Evolutionary conservation across 2,888 invertebrate genomes (phyloP), one percentile per base, ranked within the genome.

Genomic region (Tipula unca): DNA sequence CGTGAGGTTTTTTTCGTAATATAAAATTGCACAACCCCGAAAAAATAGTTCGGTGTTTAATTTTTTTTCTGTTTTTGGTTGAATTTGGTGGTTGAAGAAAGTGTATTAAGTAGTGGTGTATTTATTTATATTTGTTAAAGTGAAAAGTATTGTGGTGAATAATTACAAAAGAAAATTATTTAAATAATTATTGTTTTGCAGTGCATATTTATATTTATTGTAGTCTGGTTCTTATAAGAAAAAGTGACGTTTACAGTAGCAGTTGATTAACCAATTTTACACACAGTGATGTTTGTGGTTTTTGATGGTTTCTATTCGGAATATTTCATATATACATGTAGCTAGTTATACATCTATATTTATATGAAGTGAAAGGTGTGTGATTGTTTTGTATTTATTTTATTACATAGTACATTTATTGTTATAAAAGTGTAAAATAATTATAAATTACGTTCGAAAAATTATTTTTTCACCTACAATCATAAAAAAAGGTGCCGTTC

Each of bases 291-390:
- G 4, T 54, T 54, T 17, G 1, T 17, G 48, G 17, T 69, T 69
- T 69, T 69, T 69, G 8, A 69, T 69, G 69, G 69, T 69, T 25
- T 10, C 69, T 69, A 2, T 69, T 69, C 25, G 69, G 69, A 69
- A 69, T 69, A 25, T 17, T 48, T 48, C 48, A 48, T 48, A 17
- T 17, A 48, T 17, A 2, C 10, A 13, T 39, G 10, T 48, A 48
- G 13, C 10, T 13, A 4, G n/a, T 48, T 48, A n/a, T 39, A 39
- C 39, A 54, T 54, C 5, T 48, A 48, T 54, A 69, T 69, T 69
- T 69, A 69, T 69, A 69, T 69, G 69, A 69, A 69, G 69, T 69
- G 69, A 69, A 69, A 69, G 69, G 69, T 69, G 69, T 69, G 69
- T 69, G 13, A 17, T 54, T 17, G 48, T 20, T 54, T 54, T 54